Percentiles rank a stretch among this genome's conserved stretches.
Evolutionary conservation across 2,113 vertebrate species (phyloP).

Genomic region (Cebus imitator): DNA sequence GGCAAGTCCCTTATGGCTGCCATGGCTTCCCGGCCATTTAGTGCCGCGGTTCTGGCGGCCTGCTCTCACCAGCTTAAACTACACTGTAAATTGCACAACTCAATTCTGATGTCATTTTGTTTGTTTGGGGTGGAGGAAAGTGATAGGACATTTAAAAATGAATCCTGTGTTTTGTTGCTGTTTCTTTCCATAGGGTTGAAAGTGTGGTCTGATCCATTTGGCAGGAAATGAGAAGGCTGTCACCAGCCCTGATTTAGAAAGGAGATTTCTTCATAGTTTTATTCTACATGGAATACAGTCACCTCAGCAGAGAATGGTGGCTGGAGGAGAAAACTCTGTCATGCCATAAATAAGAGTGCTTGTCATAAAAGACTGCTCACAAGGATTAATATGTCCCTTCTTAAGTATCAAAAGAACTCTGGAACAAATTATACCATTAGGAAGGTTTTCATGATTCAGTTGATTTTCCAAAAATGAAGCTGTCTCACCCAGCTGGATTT

Average conservation of each 20-base stretch:
- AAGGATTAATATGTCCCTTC: slow-evolving; percentile 14
- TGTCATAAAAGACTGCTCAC: background rate
- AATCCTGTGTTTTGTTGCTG: slow-evolving; percentile 54
- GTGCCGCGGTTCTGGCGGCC: background rate
- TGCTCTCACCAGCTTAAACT: background rate
- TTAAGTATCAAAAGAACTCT: slow-evolving; percentile 5
- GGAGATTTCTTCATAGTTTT: slow-evolving; percentile 54
- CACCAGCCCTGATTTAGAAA: slow-evolving; percentile 22
- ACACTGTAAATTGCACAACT: background rate
- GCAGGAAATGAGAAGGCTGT: slow-evolving; percentile 81
- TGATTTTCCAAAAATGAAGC: slow-evolving; percentile 20
- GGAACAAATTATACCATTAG: slow-evolving; percentile 17
- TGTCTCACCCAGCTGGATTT: background rate
- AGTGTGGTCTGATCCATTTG: slow-evolving; percentile 90
- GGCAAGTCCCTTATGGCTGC: background rate
- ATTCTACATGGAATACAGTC: background rate
- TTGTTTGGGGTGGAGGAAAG: background rate
- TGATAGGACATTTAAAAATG: background rate
- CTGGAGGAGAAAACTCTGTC: slow-evolving; percentile 58
- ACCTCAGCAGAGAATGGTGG: background rate
- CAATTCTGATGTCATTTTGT: background rate
- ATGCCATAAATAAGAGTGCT: background rate
- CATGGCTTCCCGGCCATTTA: background rate
- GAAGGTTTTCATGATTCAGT: background rate
- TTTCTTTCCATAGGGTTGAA: slow-evolving; percentile 85